Conservation (phyloP, 2,797 vertebrate genomes). For the Vultur gryphus region DNA sequence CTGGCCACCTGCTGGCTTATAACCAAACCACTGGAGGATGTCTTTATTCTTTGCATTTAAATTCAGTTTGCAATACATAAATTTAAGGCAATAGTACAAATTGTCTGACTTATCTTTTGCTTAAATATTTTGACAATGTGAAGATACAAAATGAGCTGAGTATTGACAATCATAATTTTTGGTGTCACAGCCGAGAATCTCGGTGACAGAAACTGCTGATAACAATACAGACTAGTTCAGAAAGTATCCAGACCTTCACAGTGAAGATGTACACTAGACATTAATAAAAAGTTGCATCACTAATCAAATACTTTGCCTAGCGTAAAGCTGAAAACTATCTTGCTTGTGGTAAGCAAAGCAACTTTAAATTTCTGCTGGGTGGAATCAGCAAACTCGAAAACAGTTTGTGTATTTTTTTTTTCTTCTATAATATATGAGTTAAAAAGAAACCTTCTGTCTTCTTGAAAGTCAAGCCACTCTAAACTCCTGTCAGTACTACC, state of each 20-base stretch:
- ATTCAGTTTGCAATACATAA: background rate
- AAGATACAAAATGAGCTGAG: background rate
- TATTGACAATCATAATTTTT: background rate
- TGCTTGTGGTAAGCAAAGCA: background rate
- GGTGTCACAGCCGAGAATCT: background rate
- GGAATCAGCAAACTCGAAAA: background rate
- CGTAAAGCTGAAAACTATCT: background rate
- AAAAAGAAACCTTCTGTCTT: background rate
- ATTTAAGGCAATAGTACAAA: background rate
- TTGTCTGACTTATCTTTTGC: background rate
- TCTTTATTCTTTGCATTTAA: background rate
- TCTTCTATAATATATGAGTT: background rate
- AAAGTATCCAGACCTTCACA: background rate
- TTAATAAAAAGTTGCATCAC: background rate
- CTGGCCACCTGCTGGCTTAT: background rate
- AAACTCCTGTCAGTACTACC: background rate
- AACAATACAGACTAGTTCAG: background rate
- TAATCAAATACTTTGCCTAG: background rate
- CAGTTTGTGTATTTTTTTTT: background rate
- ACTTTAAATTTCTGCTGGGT: background rate
- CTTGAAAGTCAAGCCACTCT: background rate
- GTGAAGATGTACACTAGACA: background rate
- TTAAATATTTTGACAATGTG: background rate
- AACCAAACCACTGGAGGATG: background rate
- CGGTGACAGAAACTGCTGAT: background rate